phyloP scores from a whole-genome alignment of 2,797 vertebrate species.

The Phrynocephalus forsythii region DNA sequence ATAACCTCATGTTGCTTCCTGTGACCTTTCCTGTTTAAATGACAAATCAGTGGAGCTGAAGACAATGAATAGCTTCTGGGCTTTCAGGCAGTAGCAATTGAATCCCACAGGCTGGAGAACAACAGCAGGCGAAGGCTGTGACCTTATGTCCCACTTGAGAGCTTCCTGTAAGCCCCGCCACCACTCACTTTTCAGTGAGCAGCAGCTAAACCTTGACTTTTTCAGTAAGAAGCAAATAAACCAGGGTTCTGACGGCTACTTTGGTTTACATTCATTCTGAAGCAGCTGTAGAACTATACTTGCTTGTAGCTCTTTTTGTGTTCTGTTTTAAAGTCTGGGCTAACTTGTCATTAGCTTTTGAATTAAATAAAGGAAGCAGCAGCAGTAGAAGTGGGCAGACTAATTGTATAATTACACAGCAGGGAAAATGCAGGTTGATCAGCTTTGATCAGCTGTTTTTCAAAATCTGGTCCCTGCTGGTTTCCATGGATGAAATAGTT shows the following conservation, averaged over 20 bases:
- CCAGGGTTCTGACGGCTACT: not conserved
- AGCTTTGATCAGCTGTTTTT: too few species aligned
- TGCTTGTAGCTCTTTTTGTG: not conserved
- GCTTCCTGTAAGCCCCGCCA: not conserved
- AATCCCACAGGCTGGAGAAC: not conserved
- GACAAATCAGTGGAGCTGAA: not conserved
- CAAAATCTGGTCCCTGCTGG: too few species aligned
- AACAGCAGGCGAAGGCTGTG: not conserved
- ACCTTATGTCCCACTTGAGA: not conserved
- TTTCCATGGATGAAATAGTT: too few species aligned
- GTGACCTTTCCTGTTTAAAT: not conserved
- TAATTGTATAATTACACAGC: not conserved
- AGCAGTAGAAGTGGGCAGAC: not conserved
- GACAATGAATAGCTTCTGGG: too few species aligned
- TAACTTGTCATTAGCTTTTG: not conserved
- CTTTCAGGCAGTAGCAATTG: not conserved
- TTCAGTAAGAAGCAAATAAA: not conserved
- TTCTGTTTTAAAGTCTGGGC: not conserved
- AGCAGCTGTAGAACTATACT: not conserved
- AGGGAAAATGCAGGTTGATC: too few species aligned
- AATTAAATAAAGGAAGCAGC: not conserved
- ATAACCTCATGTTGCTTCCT: not conserved
- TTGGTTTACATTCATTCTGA: not conserved
- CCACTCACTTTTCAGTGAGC: not conserved
- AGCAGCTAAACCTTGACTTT: not conserved